These are phyloP conservation scores for Cylloceria caligata DNA, from an alignment of 2,888 invertebrate species.

Conservation along the genomic window DNA sequence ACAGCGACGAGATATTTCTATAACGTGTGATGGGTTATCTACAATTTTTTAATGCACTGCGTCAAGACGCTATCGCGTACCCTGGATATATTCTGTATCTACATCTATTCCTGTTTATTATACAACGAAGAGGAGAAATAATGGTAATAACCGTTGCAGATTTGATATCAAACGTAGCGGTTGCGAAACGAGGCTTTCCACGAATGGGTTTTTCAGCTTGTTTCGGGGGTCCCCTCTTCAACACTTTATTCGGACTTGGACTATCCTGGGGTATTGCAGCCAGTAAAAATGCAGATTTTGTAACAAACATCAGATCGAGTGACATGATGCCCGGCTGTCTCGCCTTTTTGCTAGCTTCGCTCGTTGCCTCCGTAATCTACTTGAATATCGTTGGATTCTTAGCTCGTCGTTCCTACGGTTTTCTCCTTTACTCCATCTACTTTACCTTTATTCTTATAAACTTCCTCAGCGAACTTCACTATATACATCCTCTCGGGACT, in stretches of 20 bases:
- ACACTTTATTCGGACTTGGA: constrained; percentile 84
- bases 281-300: constrained; percentile 64
- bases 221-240: constrained; percentile 89
- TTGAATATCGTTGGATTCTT: constrained; percentile 84
- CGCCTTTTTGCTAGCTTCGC: constrained; percentile 84
- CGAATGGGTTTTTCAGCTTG: constrained; percentile 89
- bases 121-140: no score
- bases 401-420: constrained; percentile 85
- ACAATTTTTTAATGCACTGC: no score
- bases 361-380: constrained; percentile 84
- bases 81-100: no score
- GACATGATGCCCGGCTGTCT: constrained; percentile 84
- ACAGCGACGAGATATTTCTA: no score
- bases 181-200: constrained; percentile 88
- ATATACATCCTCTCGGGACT: constrained; percentile 83
- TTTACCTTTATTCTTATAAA: constrained; percentile 85
- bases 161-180: constrained; percentile 87
- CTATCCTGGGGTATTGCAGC: constrained; percentile 81
- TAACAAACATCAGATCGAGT: constrained; percentile 81
- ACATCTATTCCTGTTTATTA: no score
- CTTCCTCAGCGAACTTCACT: constrained; percentile 85
- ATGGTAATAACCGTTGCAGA: constrained; percentile 81
- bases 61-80: no score
- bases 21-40: no score
- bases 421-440: constrained; percentile 85